Conservation (phyloP, 2,888 invertebrate genomes). For the Nephrotoma guestfalica region DNA sequence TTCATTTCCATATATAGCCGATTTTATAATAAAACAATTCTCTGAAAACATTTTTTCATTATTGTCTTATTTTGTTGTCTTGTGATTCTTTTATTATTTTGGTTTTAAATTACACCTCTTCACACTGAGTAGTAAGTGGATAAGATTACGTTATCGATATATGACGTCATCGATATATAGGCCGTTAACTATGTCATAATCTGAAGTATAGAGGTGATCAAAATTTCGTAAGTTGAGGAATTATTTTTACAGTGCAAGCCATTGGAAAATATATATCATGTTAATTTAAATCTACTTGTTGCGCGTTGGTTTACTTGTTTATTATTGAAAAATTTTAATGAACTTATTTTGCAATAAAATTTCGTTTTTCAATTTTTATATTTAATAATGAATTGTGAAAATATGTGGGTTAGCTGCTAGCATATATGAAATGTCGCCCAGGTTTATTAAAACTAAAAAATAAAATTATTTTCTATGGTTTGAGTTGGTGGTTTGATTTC, state of each 20-base stretch:
- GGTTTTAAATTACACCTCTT: background rate
- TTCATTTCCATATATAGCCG: background rate
- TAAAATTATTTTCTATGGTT: background rate
- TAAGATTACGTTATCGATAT: background rate
- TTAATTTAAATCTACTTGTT: background rate
- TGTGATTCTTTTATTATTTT: background rate
- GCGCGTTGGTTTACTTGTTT: background rate
- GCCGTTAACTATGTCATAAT: background rate
- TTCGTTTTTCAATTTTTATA: background rate
- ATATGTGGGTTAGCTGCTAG: background rate
- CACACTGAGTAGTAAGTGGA: background rate
- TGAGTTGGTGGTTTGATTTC: background rate
- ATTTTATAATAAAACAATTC: background rate
- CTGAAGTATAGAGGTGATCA: background rate
- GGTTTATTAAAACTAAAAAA: background rate
- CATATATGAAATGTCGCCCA: background rate
- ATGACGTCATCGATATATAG: background rate
- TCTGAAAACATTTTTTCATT: background rate
- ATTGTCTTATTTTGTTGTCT: background rate
- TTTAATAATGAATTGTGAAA: background rate
- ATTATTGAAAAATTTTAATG: background rate
- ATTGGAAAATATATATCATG: background rate
- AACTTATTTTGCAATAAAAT: background rate
- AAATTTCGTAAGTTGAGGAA: background rate
- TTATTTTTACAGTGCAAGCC: background rate